A percentile compares a stretch with the other conserved stretches of the same genome.
These are phyloP conservation scores for Falco cherrug DNA, from an alignment of 2,797 vertebrate genomes.

Conservation along the genomic window DNA sequence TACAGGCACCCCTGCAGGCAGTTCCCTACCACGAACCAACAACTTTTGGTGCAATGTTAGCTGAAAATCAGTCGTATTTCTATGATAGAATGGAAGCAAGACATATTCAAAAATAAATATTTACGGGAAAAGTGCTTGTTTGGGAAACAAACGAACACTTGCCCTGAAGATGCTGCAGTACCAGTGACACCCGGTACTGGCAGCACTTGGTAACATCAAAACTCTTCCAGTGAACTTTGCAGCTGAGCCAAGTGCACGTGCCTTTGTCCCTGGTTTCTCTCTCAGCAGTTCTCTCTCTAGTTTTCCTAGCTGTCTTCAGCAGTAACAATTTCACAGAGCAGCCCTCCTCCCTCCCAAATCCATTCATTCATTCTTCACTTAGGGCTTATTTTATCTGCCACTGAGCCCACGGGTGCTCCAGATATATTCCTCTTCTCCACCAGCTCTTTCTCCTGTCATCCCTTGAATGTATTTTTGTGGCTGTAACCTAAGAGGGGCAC, in stretches of 20 bases:
- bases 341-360: neutral
- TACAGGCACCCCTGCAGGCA: neutral
- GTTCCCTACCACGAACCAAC: neutral
- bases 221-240: neutral
- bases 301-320: neutral
- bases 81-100: neutral
- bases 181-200: neutral
- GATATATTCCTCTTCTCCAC: neutral
- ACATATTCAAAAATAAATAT: neutral
- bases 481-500: neutral
- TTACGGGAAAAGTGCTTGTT: neutral
- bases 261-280: neutral
- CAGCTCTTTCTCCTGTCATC: neutral
- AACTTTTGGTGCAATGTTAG: neutral
- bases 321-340: neutral
- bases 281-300: neutral
- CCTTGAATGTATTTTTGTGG: neutral
- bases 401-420: neutral
- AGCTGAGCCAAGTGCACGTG: accelerated
- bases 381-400: neutral
- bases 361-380: neutral
- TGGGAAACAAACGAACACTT: neutral
- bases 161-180: neutral
- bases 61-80: neutral
- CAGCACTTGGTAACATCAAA: neutral